Percentiles rank a stretch among this genome's conserved stretches.
phyloP scores from a whole-genome alignment of 2,113 vertebrate species.

The Halichoeres trimaculatus region DNA sequence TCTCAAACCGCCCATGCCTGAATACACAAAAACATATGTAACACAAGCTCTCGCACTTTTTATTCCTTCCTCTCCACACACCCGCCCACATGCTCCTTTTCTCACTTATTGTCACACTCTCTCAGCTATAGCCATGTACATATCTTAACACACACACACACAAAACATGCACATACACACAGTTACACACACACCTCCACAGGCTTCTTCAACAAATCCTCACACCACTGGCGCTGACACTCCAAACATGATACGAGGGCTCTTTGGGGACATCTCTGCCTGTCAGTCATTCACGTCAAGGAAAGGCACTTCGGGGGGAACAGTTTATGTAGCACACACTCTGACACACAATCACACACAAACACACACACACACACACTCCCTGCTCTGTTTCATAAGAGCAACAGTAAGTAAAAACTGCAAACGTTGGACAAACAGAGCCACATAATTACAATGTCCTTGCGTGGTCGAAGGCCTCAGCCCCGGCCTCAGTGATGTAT shows the following conservation, averaged over 20 bases:
- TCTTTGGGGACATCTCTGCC: constrained; percentile 62
- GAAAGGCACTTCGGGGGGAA: constrained; percentile 28
- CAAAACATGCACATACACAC: neutral
- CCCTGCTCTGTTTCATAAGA: constrained; percentile 3
- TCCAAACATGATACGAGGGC: constrained; percentile 66
- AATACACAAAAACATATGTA: constrained; percentile 60
- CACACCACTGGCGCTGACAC: constrained; percentile 58
- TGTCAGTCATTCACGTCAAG: constrained; percentile 70
- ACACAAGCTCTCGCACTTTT: constrained; percentile 3
- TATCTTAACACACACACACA: constrained; percentile 7
- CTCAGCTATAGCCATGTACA: neutral
- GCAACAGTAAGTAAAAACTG: constrained; percentile 51
- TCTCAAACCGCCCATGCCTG: constrained; percentile 30
- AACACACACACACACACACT: neutral
- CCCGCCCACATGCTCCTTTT: neutral
- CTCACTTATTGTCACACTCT: constrained; percentile 27
- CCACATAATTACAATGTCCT: constrained; percentile 62
- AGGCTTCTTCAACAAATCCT: constrained; percentile 55
- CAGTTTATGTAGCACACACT: constrained; percentile 32
- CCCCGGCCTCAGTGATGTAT: constrained; percentile 57
- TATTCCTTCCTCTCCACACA: neutral
- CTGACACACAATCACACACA: constrained; percentile 22
- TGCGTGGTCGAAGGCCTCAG: constrained; percentile 41
- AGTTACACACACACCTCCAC: constrained; percentile 14
- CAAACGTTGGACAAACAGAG: constrained; percentile 65